Evolutionary conservation across 2,888 invertebrate genomes (phyloP), one percentile per base, ranked within the genome.

Genomic region (Drosophila testacea): DNA sequence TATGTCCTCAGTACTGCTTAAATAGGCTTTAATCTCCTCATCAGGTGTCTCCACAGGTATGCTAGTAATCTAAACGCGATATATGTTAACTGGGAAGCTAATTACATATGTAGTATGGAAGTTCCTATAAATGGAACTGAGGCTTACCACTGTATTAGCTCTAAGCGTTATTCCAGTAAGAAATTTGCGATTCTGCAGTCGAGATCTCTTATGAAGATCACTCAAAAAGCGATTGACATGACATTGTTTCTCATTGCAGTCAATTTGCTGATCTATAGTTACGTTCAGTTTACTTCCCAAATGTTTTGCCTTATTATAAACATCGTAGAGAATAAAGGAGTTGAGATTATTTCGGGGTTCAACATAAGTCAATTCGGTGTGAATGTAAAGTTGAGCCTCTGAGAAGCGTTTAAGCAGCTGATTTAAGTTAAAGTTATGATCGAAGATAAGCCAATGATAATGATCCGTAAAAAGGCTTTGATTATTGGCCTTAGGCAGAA

Each of bases 261-360:
- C 52, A 1, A 91, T 61, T 61, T 87, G 74, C 41, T 76, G 79
- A 61, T 92, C 90, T 0, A 77, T 54, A 0, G 91, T 92, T 11
- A 92, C 77, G 71, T 92, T 92, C 0, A 93, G 63, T 13, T 77
- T 73, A 0, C 88, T 90, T 2, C 92, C 93, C 16, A 91, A 52
- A 13, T 82, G 78, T 11, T 79, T 79, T 0, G 92, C 93, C 67
- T 92, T 92, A 38, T 92, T 92, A 52, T 92, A 92, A 4, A 92
- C 68, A 82, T 93, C 93, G 47, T 88, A 92, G 2, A 89, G 65
- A 0, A 81, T 51, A 34, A 79, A 88, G 10, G 62, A 61, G 0
- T 50, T 39, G 0, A n/a, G 7, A 3, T 34, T 6, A 3, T 6
- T 0, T 16, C 22, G 50, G 0, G 61, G 51, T 4, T 47, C n/a